Percentiles rank a stretch among this genome's conserved stretches.
Evolutionary conservation across 2,888 invertebrate genomes (phyloP).

Genomic region (Chromoteleia sp.): DNA sequence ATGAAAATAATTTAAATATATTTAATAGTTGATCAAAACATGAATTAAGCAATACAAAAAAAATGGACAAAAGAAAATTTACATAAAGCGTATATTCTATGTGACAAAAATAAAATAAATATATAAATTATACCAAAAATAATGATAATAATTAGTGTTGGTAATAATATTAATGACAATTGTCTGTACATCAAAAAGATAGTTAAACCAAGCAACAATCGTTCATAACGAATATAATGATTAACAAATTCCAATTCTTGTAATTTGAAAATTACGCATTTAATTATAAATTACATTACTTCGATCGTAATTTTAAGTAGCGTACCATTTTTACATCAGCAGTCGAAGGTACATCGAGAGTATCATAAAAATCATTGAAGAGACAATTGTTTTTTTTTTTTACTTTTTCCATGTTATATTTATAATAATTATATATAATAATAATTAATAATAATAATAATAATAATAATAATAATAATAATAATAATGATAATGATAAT

Average conservation of each 20-base stretch:
- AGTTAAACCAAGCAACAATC: too few species aligned
- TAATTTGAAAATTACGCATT: conserved; percentile 66
- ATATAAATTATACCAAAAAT: too few species aligned
- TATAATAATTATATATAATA: conserved; percentile 68
- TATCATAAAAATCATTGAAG: conserved; percentile 66
- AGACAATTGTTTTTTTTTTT: conserved; percentile 56
- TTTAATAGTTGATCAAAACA: too few species aligned
- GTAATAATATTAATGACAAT: too few species aligned
- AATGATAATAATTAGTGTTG: too few species aligned
- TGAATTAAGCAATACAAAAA: too few species aligned
- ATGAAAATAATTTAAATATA: too few species aligned
- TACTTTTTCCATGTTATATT: conserved; percentile 66
- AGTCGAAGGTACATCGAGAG: conserved; percentile 66
- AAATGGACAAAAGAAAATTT: too few species aligned
- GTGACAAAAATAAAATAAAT: too few species aligned
- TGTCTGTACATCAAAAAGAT: too few species aligned
- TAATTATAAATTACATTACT: conserved; percentile 69
- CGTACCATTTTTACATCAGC: conserved; percentile 67
- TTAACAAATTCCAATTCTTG: conserved; percentile 39
- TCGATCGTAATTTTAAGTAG: conserved; percentile 63
- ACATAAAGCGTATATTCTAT: too few species aligned
- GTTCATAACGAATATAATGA: background rate
- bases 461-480: conserved; percentile 67
- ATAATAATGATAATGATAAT: conserved; percentile 56
- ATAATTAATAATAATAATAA: conserved; percentile 55